Percentiles rank a stretch among this genome's conserved stretches.
Evolutionary conservation across 2,113 vertebrate species (phyloP).

Genomic region (Prolemur simus): DNA sequence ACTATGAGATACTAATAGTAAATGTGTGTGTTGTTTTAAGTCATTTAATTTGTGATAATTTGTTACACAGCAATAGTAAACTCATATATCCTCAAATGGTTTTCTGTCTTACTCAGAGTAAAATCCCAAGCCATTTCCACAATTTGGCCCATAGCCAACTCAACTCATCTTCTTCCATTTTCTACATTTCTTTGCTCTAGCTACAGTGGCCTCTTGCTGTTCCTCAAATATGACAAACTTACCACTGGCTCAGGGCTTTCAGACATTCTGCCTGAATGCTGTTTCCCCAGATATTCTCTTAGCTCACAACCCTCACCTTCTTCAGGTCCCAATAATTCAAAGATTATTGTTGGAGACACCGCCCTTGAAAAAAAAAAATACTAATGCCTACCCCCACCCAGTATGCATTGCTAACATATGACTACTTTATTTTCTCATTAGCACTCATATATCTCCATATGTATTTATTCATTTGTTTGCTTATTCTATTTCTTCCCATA

Average conservation of each 20-base stretch:
- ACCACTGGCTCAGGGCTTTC: not conserved
- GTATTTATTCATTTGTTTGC: not conserved
- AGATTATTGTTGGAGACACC: not conserved
- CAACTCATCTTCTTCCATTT: not conserved
- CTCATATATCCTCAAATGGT: not conserved
- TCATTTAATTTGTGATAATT: too few relatives aligned
- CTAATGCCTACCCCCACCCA: not conserved
- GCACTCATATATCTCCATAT: not conserved
- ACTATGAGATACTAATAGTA: not conserved
- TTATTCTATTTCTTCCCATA: not conserved
- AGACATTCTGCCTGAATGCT: not conserved
- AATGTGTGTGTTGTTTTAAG: not conserved
- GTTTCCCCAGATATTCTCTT: not conserved
- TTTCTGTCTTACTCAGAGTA: not conserved
- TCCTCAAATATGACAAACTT: not conserved
- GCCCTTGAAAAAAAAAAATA: not conserved
- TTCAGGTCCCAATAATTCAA: not conserved
- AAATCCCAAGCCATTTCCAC: not conserved
- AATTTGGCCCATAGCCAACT: not conserved
- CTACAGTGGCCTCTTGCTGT: not conserved
- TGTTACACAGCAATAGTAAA: slow-evolving; percentile 10
- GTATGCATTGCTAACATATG: not conserved
- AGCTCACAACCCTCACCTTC: not conserved
- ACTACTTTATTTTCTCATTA: not conserved
- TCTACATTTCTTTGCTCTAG: not conserved